phyloP scores from a whole-genome alignment of 2,113 vertebrate species.

The Daphoenositta chrysoptera region DNA sequence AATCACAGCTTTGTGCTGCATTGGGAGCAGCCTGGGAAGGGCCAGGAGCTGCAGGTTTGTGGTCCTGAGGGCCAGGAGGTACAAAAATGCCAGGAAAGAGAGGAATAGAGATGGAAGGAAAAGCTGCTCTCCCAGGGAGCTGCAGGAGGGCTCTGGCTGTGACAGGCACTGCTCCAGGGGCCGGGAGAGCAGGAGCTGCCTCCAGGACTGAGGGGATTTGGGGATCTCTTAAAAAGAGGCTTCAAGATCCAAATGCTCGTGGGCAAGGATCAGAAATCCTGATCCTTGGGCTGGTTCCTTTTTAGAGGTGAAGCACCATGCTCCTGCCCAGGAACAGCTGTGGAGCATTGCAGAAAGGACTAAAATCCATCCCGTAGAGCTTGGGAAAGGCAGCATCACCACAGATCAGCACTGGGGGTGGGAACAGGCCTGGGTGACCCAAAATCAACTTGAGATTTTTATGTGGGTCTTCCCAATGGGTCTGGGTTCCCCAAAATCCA shows the following conservation, averaged over 20 bases:
- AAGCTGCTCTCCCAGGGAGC: neutral
- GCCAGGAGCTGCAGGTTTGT: neutral
- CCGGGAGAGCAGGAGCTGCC: neutral
- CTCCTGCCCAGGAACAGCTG: neutral
- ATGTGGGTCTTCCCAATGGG: neutral
- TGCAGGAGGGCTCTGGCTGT: neutral
- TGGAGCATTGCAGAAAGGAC: neutral
- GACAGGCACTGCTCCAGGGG: neutral
- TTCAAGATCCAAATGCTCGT: neutral
- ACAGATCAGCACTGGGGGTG: fast-evolving
- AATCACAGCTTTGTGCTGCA: neutral
- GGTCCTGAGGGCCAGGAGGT: neutral
- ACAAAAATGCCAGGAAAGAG: neutral
- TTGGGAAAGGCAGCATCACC: neutral
- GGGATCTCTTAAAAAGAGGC: neutral
- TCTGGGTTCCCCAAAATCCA: neutral
- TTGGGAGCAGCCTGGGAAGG: neutral
- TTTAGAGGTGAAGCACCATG: neutral
- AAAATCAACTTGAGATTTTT: neutral
- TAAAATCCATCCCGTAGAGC: neutral
- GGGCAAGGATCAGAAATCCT: neutral
- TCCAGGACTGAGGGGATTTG: neutral
- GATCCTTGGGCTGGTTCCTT: neutral
- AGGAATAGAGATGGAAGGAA: neutral
- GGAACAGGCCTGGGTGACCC: neutral